Percentiles rank a stretch among this genome's conserved stretches.
Conservation (phyloP, 2,888 invertebrate genomes). For the Eristalinus aeneus region DNA sequence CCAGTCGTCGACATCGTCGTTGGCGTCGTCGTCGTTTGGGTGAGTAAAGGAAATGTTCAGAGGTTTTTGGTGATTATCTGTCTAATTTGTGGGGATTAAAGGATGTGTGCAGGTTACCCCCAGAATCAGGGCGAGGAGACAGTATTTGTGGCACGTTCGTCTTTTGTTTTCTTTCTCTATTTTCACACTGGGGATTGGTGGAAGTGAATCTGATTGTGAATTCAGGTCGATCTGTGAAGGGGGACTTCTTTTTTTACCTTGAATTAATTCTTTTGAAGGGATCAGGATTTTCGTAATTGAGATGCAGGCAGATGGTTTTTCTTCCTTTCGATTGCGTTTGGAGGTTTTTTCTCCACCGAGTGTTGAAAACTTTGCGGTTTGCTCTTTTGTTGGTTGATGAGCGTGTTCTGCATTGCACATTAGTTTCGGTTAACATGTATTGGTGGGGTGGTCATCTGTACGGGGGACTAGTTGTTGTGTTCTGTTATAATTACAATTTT, state of each 20-base stretch:
- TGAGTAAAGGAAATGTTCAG: constrained; percentile 30
- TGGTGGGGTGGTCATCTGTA: too few species aligned
- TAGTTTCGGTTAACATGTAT: too few species aligned
- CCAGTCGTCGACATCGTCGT: too few species aligned
- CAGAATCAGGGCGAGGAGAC: background rate
- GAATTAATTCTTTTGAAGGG: background rate
- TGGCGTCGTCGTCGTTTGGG: background rate
- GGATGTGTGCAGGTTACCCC: background rate
- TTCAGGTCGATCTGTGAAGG: background rate
- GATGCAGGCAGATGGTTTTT: background rate
- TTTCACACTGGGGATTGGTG: background rate
- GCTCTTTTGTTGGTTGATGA: too few species aligned
- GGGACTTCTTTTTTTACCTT: background rate
- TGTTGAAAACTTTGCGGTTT: background rate
- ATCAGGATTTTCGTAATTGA: background rate
- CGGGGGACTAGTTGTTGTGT: too few species aligned
- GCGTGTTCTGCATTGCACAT: too few species aligned
- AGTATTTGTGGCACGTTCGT: background rate
- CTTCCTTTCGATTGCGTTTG: background rate
- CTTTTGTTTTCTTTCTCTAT: background rate
- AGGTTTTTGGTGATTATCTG: constrained; percentile 23
- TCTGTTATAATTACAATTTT: too few species aligned
- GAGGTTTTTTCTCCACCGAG: background rate
- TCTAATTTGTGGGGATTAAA: constrained; percentile 8
- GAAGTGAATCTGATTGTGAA: background rate